Evolutionary conservation across 2,113 vertebrate genomes (phyloP).

Genomic region (Ploceus nigricollis): DNA sequence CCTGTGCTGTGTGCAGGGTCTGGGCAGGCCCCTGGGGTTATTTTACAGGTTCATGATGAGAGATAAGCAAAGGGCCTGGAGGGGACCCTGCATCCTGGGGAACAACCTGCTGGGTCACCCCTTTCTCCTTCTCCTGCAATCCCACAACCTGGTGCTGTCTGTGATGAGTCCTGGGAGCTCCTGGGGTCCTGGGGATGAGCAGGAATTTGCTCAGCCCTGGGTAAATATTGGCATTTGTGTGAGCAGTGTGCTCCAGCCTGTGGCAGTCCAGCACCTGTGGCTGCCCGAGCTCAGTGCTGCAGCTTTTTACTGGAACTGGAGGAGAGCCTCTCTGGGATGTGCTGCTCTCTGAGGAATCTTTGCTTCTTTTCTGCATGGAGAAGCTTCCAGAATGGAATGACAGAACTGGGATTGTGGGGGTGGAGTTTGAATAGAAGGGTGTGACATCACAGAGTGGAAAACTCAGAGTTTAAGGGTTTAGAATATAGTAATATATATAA

Average conservation of each 20-base stretch:
- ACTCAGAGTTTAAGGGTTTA: no score
- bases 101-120: background rate
- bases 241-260: no score
- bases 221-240: rapidly evolving
- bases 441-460: no score
- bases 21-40: background rate
- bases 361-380: no score
- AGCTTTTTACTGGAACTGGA: background rate
- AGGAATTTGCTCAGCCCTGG: background rate
- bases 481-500: no score
- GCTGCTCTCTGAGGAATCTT: background rate
- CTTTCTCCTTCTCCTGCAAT: background rate
- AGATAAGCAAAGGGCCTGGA: background rate
- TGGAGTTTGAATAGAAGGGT: no score
- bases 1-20: background rate
- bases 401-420: no score
- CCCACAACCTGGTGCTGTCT: background rate
- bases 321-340: background rate
- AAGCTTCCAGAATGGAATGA: no score
- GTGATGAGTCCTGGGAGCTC: background rate
- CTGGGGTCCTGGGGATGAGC: background rate
- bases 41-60: background rate
- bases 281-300: background rate
- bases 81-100: background rate
- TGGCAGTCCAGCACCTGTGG: background rate